phyloP scores from a whole-genome alignment of 2,888 invertebrate species.

The Tachina lurida region DNA sequence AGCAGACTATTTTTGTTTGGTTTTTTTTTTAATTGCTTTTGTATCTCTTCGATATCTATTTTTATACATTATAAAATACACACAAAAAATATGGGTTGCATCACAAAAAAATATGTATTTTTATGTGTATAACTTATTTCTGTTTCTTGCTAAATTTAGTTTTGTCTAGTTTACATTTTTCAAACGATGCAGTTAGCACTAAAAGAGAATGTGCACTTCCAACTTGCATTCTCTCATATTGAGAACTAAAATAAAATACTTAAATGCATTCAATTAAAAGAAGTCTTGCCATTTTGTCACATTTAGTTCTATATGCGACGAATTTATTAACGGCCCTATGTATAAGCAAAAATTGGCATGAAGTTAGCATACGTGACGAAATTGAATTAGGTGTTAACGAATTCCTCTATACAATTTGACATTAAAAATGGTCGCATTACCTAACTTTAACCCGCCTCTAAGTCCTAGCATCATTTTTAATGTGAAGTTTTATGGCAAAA shows the following conservation, averaged over 20 bases:
- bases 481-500: too few relatives aligned
- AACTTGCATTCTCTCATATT: background rate
- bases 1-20: background rate
- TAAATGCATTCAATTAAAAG: background rate
- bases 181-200: background rate
- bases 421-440: too few relatives aligned
- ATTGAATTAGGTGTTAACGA: too few relatives aligned
- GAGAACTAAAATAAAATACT: slow-evolving; percentile 1
- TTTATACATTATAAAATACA: slow-evolving; percentile 7
- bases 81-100: slow-evolving; percentile 8
- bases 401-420: too few relatives aligned
- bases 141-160: slow-evolving; percentile 32
- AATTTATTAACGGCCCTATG: too few relatives aligned
- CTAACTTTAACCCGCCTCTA: too few relatives aligned
- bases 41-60: slow-evolving; percentile 19
- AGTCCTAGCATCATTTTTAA: too few relatives aligned
- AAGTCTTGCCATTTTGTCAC: background rate
- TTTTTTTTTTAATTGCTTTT: slow-evolving; percentile 14
- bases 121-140: slow-evolving; percentile 2
- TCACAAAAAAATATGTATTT: slow-evolving; percentile 15
- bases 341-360: too few relatives aligned
- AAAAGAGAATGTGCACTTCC: background rate
- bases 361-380: too few relatives aligned
- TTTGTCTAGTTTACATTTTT: slow-evolving; percentile 25
- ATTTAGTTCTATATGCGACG: too few relatives aligned